These are phyloP conservation scores for Callipepla squamata DNA, from an alignment of 2,113 vertebrate species.

Conservation along the genomic window DNA sequence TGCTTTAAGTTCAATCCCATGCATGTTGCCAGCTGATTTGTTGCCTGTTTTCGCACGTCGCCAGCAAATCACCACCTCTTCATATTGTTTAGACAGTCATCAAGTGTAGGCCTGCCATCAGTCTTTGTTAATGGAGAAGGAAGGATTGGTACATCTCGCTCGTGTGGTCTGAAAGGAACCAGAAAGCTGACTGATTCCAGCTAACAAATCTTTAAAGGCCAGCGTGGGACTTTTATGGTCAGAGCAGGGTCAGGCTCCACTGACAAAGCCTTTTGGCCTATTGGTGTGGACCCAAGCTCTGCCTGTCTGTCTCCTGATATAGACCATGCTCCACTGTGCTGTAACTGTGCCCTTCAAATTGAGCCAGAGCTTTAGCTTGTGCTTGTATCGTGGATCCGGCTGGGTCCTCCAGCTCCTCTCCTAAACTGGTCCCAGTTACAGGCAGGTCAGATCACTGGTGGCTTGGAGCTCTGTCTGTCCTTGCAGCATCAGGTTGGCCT, in stretches of 20 bases:
- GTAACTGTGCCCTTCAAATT: neutral
- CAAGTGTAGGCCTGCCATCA: conserved; percentile 45
- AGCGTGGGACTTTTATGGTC: neutral
- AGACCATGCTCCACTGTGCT: neutral
- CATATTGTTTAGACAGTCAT: conserved; percentile 66
- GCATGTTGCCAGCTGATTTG: conserved; percentile 46
- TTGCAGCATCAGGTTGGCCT: neutral
- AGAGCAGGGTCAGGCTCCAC: neutral
- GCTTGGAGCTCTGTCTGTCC: neutral
- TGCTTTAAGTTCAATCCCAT: conserved; percentile 38
- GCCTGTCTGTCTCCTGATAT: neutral
- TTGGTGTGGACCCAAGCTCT: neutral
- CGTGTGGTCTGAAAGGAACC: neutral
- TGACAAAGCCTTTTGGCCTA: neutral
- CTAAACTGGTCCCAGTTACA: neutral
- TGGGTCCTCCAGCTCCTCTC: neutral
- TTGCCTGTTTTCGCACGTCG: conserved; percentile 57
- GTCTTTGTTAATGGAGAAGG: conserved; percentile 54
- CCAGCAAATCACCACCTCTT: conserved; percentile 65
- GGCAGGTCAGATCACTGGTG: neutral
- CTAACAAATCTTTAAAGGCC: conserved; percentile 48
- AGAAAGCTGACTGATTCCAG: conserved; percentile 36
- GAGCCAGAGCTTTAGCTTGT: neutral
- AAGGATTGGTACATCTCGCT: conserved; percentile 36
- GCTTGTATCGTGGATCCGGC: neutral